These are phyloP conservation scores for Armadillidium nasatum DNA, from an alignment of 1,140 invertebrate genomes.

Conservation along the genomic window DNA sequence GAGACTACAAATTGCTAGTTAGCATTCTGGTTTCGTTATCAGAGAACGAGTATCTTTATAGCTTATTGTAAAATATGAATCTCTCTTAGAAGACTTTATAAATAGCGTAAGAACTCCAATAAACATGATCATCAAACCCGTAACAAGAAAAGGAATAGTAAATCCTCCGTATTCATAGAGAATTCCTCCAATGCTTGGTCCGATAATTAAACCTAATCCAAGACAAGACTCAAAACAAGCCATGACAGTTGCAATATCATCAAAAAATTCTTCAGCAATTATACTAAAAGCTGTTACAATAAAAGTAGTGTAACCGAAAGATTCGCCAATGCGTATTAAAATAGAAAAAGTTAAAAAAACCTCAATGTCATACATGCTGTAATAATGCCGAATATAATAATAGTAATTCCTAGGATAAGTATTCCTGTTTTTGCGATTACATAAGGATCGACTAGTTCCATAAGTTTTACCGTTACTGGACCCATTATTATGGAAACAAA, in stretches of 20 bases:
- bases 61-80: no score
- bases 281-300: conserved; percentile 22
- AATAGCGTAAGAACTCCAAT: no score
- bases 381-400: conserved; percentile 20
- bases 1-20: no score
- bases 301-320: conserved; percentile 17
- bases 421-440: conserved; percentile 22
- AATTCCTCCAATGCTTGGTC: conserved; percentile 46
- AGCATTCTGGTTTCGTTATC: no score
- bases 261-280: conserved; percentile 23
- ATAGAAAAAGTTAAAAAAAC: conserved; percentile 1
- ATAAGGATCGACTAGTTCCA: conserved; percentile 1
- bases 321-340: conserved; percentile 17
- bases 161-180: conserved; percentile 47
- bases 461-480: conserved; percentile 9
- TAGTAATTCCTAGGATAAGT: conserved; percentile 6
- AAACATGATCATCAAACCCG: conserved; percentile 35
- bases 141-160: conserved; percentile 47
- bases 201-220: conserved; percentile 31
- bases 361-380: neutral
- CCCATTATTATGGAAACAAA: conserved; percentile 19
- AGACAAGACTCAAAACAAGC: conserved; percentile 18
- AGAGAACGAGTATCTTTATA: no score
- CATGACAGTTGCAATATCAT: conserved; percentile 14
- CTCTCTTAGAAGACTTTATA: no score